phyloP scores from a whole-genome alignment of 2,113 vertebrate genomes.

The Ciconia maguari region DNA sequence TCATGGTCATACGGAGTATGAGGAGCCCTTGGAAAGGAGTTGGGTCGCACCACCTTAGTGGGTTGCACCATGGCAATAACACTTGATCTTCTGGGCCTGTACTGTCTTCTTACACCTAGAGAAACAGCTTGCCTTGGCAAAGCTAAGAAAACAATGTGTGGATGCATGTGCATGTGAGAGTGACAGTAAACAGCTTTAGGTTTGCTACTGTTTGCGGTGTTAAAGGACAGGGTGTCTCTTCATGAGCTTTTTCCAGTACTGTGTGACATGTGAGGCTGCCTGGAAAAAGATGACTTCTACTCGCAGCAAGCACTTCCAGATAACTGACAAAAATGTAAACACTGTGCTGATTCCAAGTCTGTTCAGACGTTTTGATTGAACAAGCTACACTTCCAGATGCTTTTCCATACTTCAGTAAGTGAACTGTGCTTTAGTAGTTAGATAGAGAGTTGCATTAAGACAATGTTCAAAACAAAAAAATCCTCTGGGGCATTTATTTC shows the following conservation, averaged over 20 bases:
- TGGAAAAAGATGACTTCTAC: neutral
- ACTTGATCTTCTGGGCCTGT: neutral
- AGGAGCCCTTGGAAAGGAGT: neutral
- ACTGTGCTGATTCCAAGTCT: neutral
- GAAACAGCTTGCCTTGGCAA: neutral
- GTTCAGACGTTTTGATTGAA: neutral
- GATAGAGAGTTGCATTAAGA: constrained; percentile 2
- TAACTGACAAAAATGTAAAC: constrained; percentile 5
- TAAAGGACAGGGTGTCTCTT: neutral
- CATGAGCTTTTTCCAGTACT: neutral
- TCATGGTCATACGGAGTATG: neutral
- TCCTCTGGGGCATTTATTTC: constrained; percentile 8
- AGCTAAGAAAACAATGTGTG: neutral
- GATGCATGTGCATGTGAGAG: neutral
- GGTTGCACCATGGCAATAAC: neutral
- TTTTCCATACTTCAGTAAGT: neutral
- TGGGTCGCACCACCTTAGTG: neutral
- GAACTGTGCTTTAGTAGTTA: neutral
- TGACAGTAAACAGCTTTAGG: neutral
- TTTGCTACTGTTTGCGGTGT: neutral
- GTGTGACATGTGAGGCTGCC: neutral
- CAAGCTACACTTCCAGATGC: neutral
- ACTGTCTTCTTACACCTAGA: neutral
- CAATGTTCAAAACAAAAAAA: constrained; percentile 41
- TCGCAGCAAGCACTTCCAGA: neutral